These are phyloP conservation scores for Eudemis profundana DNA, from an alignment of 2,888 invertebrate genomes.

Conservation along the genomic window DNA sequence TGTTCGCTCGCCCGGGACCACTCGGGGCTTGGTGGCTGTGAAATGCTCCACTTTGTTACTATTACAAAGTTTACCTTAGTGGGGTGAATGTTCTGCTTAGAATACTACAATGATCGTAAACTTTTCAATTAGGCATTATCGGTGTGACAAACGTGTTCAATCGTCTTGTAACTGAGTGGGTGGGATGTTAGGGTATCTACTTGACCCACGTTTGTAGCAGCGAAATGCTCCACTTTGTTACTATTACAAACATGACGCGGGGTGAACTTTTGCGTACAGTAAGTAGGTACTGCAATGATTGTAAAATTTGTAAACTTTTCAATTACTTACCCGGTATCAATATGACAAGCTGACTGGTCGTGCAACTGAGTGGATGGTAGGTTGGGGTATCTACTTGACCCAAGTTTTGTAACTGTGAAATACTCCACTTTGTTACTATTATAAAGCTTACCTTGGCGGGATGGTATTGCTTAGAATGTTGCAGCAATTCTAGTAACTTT, in stretches of 20 bases:
- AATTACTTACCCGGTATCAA: too few relatives aligned
- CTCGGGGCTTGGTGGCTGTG: constrained; percentile 34
- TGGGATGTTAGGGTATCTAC: too few relatives aligned
- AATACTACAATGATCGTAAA: background rate
- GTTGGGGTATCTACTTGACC: too few relatives aligned
- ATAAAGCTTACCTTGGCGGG: background rate
- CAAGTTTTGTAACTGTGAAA: constrained; percentile 35
- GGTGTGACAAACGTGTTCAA: too few relatives aligned
- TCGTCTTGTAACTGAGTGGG: too few relatives aligned
- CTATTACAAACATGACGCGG: background rate
- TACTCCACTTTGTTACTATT: constrained; percentile 26
- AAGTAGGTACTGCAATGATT: background rate
- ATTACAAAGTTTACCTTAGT: constrained; percentile 10
- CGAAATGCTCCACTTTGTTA: background rate
- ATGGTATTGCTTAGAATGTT: constrained; percentile 3
- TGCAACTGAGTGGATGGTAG: too few relatives aligned
- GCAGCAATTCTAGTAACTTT: background rate
- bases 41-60: constrained; percentile 31
- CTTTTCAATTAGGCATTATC: background rate
- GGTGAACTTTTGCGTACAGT: background rate
- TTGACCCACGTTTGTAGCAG: background rate
- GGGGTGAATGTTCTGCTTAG: constrained; percentile 14
- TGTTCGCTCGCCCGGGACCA: constrained; percentile 26
- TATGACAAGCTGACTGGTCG: too few relatives aligned
- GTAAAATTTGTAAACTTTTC: background rate